Percentiles rank a stretch among this genome's conserved stretches.
Conservation (phyloP, 1,140 invertebrate species). For the Zeugodacus cucurbitae region DNA sequence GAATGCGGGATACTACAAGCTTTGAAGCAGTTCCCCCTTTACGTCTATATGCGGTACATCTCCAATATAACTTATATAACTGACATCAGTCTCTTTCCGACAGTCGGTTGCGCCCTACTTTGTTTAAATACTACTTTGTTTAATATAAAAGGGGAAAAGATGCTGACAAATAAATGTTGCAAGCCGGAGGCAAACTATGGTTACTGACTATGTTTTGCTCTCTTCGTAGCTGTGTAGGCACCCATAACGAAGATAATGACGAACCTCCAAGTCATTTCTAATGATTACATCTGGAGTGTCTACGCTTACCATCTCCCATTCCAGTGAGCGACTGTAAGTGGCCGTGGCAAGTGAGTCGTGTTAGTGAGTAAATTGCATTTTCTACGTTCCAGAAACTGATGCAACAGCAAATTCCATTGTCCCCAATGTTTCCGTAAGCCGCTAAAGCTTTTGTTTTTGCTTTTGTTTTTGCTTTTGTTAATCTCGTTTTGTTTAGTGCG, state of each 20-base stretch:
- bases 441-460: background rate
- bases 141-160: background rate
- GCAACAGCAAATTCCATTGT: background rate
- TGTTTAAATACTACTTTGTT: background rate
- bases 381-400: background rate
- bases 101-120: no score
- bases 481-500: background rate
- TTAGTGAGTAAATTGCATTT: slow-evolving; percentile 5
- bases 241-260: background rate
- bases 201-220: background rate
- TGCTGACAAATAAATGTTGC: background rate
- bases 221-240: background rate
- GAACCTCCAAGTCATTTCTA: background rate
- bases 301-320: background rate
- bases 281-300: background rate
- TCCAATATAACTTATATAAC: no score
- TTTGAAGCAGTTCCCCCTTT: no score
- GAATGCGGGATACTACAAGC: no score
- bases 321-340: background rate
- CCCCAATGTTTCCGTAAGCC: background rate
- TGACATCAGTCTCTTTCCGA: no score
- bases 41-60: no score
- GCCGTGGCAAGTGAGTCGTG: no score
- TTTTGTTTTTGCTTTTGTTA: background rate
- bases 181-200: background rate